phyloP scores from a whole-genome alignment of 64 coral and sea anemone species.

The Dendronephthya gigantea region DNA sequence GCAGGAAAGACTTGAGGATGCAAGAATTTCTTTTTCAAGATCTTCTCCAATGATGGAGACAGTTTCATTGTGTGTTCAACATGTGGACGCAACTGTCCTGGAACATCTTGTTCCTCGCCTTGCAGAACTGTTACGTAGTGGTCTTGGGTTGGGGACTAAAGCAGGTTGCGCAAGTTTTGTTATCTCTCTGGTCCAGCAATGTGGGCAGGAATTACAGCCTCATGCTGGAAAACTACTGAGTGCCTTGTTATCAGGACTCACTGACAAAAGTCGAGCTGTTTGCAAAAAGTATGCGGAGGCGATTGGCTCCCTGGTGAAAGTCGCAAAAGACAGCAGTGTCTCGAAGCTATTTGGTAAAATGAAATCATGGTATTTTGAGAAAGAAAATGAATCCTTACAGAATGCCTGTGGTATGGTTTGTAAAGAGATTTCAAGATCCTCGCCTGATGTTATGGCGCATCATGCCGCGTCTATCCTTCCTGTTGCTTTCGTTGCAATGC shows the following conservation, averaged over 20 bases:
- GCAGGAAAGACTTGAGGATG: slow-evolving; percentile 84
- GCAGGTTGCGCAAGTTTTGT: slow-evolving; percentile 76
- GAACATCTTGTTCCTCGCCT: slow-evolving; percentile 65
- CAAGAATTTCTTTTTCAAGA: slow-evolving; percentile 71
- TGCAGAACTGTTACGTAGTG: slow-evolving; percentile 66
- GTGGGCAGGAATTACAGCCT: slow-evolving; percentile 55
- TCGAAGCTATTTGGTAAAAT: slow-evolving; percentile 76
- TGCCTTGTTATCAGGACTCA: slow-evolving; percentile 60
- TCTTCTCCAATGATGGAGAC: slow-evolving; percentile 99
- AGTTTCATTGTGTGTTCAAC: slow-evolving; percentile 81
- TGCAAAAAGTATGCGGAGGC: slow-evolving; percentile 67
- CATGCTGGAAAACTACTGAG: slow-evolving; percentile 83
- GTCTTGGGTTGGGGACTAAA: slow-evolving; percentile 91
- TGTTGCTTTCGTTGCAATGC: slow-evolving; percentile 81
- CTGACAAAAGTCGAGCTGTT: slow-evolving; percentile 71
- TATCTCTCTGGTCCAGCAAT: slow-evolving; percentile 72
- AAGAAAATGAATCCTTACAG: slow-evolving; percentile 65
- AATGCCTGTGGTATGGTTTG: slow-evolving; percentile 69
- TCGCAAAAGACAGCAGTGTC: slow-evolving; percentile 72
- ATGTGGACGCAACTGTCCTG: slow-evolving; percentile 65
- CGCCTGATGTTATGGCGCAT: slow-evolving; percentile 67
- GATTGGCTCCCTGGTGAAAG: slow-evolving; percentile 69
- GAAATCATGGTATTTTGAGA: slow-evolving; percentile 93
- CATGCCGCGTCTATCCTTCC: slow-evolving; percentile 68
- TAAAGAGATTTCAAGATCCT: slow-evolving; percentile 70